Percentiles rank a stretch among this genome's conserved stretches.
phyloP scores from a whole-genome alignment of 1,140 invertebrate genomes.

The Temnothorax curvispinosus region DNA sequence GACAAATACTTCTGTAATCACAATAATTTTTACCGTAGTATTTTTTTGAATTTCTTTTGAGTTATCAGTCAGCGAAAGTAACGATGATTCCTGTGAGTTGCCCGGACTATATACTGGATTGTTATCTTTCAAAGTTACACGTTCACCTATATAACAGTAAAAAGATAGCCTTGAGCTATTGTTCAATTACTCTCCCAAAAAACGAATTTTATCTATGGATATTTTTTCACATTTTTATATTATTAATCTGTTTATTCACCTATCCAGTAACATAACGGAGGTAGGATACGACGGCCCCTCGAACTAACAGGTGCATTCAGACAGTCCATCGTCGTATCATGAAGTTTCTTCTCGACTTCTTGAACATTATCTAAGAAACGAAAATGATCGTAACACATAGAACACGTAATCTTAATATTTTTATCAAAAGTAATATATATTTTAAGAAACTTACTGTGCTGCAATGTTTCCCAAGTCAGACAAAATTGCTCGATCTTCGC shows the following conservation, averaged over 20 bases:
- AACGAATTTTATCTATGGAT: background rate
- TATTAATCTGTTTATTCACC: conserved; percentile 54
- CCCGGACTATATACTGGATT: conserved; percentile 69
- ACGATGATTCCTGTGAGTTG: conserved; percentile 2
- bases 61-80: background rate
- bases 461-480: conserved; percentile 69
- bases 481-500: conserved; percentile 76
- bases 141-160: conserved; percentile 70
- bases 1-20: background rate
- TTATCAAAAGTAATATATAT: background rate
- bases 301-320: conserved; percentile 60
- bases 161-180: background rate
- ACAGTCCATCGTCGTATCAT: conserved; percentile 26
- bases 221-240: conserved; percentile 4
- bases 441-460: background rate
- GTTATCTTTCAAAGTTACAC: conserved; percentile 66
- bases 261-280: conserved; percentile 73
- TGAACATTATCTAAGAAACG: background rate
- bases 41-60: background rate
- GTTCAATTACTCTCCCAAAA: background rate
- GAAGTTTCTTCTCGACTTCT: background rate
- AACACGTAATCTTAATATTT: background rate
- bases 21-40: background rate
- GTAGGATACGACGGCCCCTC: conserved; percentile 72
- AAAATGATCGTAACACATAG: background rate